phyloP scores from a whole-genome alignment of 2,888 invertebrate genomes.

The Mythimna loreyi region DNA sequence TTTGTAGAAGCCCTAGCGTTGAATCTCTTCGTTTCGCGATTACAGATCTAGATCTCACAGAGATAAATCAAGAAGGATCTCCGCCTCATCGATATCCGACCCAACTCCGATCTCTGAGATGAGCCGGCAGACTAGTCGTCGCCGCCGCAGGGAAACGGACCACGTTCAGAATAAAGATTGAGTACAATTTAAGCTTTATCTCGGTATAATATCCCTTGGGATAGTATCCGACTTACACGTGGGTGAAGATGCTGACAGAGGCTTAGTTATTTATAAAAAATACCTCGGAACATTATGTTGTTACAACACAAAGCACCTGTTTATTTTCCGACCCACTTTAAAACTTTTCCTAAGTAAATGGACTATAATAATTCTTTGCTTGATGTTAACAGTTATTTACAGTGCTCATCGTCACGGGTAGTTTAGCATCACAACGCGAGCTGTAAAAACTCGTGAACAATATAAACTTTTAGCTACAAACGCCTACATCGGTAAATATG shows the following conservation, averaged over 20 bases:
- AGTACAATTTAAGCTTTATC: no score
- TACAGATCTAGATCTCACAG: no score
- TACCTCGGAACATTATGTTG: not conserved
- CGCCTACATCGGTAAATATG: constrained; percentile 36
- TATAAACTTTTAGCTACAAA: constrained; percentile 52
- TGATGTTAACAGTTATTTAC: constrained; percentile 59
- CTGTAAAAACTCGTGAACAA: constrained; percentile 49
- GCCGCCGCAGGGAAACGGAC: not conserved
- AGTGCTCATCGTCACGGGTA: constrained; percentile 55
- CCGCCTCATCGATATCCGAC: no score
- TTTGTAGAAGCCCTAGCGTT: no score
- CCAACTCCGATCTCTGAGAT: no score
- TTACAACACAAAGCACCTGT: constrained; percentile 23
- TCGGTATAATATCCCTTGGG: not conserved
- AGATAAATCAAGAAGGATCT: no score
- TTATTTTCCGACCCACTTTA: constrained; percentile 38
- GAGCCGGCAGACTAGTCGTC: no score
- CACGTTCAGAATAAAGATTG: not conserved
- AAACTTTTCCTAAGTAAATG: constrained; percentile 41
- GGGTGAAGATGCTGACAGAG: not conserved
- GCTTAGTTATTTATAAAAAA: not conserved
- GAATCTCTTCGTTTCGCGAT: no score
- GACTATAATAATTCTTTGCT: constrained; percentile 52
- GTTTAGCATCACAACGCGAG: constrained; percentile 44
- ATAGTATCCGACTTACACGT: not conserved